Evolutionary conservation across 1,140 invertebrate genomes (phyloP).

Genomic region (Drosophila pallidifrons): DNA sequence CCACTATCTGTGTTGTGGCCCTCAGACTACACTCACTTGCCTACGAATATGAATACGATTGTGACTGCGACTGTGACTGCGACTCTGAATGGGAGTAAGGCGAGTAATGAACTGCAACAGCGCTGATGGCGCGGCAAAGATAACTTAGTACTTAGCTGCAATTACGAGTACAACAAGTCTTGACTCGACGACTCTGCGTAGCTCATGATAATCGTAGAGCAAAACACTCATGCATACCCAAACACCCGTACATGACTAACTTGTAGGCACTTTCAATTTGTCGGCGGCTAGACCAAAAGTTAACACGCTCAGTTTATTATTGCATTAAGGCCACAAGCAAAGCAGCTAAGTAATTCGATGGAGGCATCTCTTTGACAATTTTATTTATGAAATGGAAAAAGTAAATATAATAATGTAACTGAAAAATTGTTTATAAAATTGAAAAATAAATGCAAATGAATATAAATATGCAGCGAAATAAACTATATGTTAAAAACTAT

Average conservation of each 20-base stretch:
- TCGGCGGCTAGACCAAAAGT: neutral
- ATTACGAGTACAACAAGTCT: constrained; percentile 12
- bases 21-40: constrained; percentile 2
- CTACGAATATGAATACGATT: neutral
- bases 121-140: constrained; percentile 23
- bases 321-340: neutral
- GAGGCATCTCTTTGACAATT: neutral
- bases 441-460: too few relatives aligned
- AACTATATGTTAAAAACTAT: too few relatives aligned
- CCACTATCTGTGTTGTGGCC: constrained; percentile 39
- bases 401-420: too few relatives aligned
- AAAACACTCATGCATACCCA: neutral
- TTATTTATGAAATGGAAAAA: too few relatives aligned
- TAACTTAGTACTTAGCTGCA: constrained; percentile 23
- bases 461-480: too few relatives aligned
- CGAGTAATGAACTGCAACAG: constrained; percentile 28
- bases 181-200: neutral
- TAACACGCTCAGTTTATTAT: neutral
- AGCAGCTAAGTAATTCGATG: neutral
- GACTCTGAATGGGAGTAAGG: constrained; percentile 7
- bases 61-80: neutral
- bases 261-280: neutral
- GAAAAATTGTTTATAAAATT: too few relatives aligned
- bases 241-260: neutral
- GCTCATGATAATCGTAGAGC: neutral